Percentiles rank a stretch among this genome's conserved stretches.
Evolutionary conservation across 2,888 invertebrate genomes (phyloP).

Genomic region (Eudemis profundana): DNA sequence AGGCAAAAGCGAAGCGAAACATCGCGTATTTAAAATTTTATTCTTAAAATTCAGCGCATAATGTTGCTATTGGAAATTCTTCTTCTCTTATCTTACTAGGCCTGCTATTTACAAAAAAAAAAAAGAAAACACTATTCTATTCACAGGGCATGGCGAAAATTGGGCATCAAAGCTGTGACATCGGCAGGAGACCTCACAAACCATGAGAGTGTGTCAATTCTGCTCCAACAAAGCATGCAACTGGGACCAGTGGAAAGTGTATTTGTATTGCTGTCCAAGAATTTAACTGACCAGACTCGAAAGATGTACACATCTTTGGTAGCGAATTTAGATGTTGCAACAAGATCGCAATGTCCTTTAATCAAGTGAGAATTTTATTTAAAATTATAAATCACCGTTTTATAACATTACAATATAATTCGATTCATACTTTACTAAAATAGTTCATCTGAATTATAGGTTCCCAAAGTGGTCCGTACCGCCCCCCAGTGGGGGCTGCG

Average conservation of each 20-base stretch:
- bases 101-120: not conserved
- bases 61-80: too few species aligned
- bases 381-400: not conserved
- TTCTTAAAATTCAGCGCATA: too few species aligned
- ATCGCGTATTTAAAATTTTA: too few species aligned
- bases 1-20: too few species aligned
- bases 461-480: too few species aligned
- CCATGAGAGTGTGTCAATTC: constrained; percentile 20
- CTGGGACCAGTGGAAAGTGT: constrained; percentile 46
- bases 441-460: too few species aligned
- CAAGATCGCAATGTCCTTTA: constrained; percentile 47
- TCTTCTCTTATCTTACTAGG: too few species aligned
- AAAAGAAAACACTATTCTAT: constrained; percentile 33
- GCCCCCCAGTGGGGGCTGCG: too few species aligned
- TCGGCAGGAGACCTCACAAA: constrained; percentile 41
- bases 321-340: constrained; percentile 45
- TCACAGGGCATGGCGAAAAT: constrained; percentile 45
- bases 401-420: constrained; percentile 31
- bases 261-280: constrained; percentile 43
- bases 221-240: constrained; percentile 37
- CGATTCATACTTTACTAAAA: too few species aligned
- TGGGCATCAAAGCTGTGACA: constrained; percentile 43
- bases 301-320: constrained; percentile 37
- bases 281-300: constrained; percentile 5
- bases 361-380: constrained; percentile 46